Base-by-base conservation (phyloP, 53 echinoderm and acorn worm species). In the Arbacia lixula region DNA sequence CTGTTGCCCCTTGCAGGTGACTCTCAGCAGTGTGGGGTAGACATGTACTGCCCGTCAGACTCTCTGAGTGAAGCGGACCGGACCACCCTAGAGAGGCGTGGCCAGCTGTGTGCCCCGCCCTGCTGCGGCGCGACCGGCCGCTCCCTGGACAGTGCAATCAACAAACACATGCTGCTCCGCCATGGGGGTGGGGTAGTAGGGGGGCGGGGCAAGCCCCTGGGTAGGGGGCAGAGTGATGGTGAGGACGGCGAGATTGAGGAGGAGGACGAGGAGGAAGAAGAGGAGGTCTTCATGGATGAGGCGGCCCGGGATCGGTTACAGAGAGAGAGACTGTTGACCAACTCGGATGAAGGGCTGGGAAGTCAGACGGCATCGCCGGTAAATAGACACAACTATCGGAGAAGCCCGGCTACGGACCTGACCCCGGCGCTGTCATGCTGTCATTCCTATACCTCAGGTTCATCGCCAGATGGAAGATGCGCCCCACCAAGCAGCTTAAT, bases 81-180 rank as follows among this genome's bases (percentile, higher is more conserved):
- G 27, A 58, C 29, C 28, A 77, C 78, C 57, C 26, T 77, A 0
- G 78, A 77, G 38, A 35, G 78, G 29, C 78, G 60, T 4, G 78
- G 78, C 16, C 56, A 58, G 56, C 78, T 77, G 12, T 3, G 31
- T 2, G 2, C 78, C 25, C 60, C 56, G 14, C 78, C 78, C 0
- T 77, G 60, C 78, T 77, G 60, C 78, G 40, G 40, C 41, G 57
- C 3, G 26, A 58, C 78, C 22, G 60, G 56, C 8, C 78, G 78
- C 78, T 77, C 78, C 5, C 60, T 77, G 60, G 78, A 77, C 60
- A 77, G 78, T 77, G 78, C 78, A 77, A 77, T 77, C 78, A 77
- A 77, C 60, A 77, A 77, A 58, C 78, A 77, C 60, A 34, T 35
- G 60, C 58, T 57, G 39, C 78, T 58, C 60, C 78, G 40, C 57